Evolutionary conservation across 92 coral and sea anemone genomes (phyloP), one percentile per base, ranked within the genome.

Genomic region (Parazoanthus darwini): DNA sequence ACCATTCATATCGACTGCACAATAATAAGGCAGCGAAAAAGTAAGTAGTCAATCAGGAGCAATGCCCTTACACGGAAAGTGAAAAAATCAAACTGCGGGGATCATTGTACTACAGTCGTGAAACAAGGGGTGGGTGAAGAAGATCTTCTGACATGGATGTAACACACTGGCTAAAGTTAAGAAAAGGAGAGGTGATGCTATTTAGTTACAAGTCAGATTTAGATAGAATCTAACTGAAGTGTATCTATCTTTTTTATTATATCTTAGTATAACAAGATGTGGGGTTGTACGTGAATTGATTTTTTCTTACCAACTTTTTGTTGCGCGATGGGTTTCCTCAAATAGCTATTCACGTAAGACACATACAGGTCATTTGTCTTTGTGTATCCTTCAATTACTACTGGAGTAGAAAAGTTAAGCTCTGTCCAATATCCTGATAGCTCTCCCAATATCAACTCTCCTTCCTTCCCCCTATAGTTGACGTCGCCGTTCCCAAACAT

Each of bases 1-100:
- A 14, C 84, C 84, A 33, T 80, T 80, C 44, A 54, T 51, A 26
- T 80, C 84, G 16, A 80, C 84, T 80, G 68, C 26, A 80, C 56
- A 80, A 33, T 42, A 43, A 22, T 16, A 33, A 50, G 23, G 5
- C 66, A 58, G 66, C 18, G 18, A 58, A 58, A 58, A 3, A 58
- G 66, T 14, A 58, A 58, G 51, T 48, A 8, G 51, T 6, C 11
- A 10, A 8, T 46, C 50, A 46, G 50, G 10, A 46, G 50, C 50
- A 46, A 46, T 46, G 50, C 50, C 10, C 7, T 46, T 4, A 46
- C 7, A 46, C 8, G 51, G 11, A 7, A 48, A 48, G 9, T 10
- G 11, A 8, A 48, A 48, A 11, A 10, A 48, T 0, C 8, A 11
- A 48, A 48, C 1, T 48, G 51, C 51, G 51, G 8, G 51, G 51